Base-by-base conservation (phyloP, 2,113 vertebrate species). In the Hemibagrus wyckioides region DNA sequence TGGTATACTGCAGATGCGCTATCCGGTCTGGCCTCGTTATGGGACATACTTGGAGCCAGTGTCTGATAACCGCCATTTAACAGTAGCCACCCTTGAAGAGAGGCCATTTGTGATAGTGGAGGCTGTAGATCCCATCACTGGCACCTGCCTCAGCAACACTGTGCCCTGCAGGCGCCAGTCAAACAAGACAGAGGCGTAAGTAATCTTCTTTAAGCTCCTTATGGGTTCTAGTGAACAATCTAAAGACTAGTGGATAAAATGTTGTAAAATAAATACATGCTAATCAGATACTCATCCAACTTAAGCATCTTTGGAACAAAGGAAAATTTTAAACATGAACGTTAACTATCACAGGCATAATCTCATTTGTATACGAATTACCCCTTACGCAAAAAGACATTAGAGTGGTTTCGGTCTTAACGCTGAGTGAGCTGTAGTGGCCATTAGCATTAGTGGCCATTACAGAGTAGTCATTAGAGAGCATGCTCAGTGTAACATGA, bases 61-160 rank as follows among this genome's bases (percentile, higher is more conserved):
- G 92, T 95, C 96, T 0, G 98, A 99, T 82, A 97, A 97, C 93
- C 94, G 96, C 6, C 98, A 99, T 89, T 94, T 99, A 92, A 99
- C 97, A 0, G 98, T 99, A 91, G 98, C 98, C 92, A 99, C 98
- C 0, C 94, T 99, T 89, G 98, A 99, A 91, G 98, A 99, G 92
- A 94, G 97, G 28, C 98, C 98, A 54, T 99, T 99, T 0, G 98
- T 99, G 86, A 99, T 99, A 0, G 98, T 99, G 93, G 98, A 99
- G 95, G 95, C 96, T 17, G 98, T 97, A 0, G 97, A 99, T 91
- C 96, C 97, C 0, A 89, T 92, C 89, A 97, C 97, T 0, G 98
- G 98, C 0, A 97, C 97, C 69, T 99, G 98, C 0, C 97, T 99
- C 54, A 97, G 97, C 94, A 99, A 98, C 95, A 99, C 98, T 0